phyloP scores from a whole-genome alignment of 30 jellyfish, hydroid and myxozoan species.

The Turritopsis rubra region DNA sequence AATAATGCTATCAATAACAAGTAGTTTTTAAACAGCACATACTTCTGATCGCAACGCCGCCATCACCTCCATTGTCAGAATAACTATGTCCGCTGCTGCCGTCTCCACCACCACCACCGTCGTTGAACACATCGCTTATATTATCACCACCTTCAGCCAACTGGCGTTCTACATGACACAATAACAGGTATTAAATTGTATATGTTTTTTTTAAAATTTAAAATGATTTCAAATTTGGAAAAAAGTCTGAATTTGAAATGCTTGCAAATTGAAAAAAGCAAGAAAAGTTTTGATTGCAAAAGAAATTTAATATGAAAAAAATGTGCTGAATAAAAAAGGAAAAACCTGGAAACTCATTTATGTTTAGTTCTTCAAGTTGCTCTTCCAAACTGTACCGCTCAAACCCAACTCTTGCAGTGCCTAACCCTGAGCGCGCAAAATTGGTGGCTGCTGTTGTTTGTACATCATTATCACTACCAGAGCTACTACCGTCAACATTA shows the following conservation, averaged over 20 bases:
- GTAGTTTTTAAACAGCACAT: neutral
- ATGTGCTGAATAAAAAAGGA: constrained; percentile 6
- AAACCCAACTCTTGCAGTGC: constrained; percentile 21
- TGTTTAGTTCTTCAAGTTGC: constrained; percentile 33
- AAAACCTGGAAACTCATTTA: constrained; percentile 37
- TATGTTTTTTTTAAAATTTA: neutral
- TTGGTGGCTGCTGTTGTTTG: constrained; percentile 23
- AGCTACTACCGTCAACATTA: constrained; percentile 81
- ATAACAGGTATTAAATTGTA: neutral
- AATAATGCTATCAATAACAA: neutral
- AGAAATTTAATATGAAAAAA: neutral
- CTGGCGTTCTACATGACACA: constrained; percentile 59
- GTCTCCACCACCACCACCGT: constrained; percentile 93
- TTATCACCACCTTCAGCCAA: constrained; percentile 81
- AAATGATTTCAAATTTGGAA: no score
- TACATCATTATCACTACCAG: constrained; percentile 76
- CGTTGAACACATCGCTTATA: constrained; percentile 48
- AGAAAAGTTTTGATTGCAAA: neutral
- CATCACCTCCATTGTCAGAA: constrained; percentile 75
- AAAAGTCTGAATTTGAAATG: no score
- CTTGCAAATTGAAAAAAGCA: no score
- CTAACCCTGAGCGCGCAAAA: constrained; percentile 64
- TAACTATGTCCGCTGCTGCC: constrained; percentile 95
- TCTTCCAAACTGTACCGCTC: constrained; percentile 32
- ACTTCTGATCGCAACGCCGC: constrained; percentile 48